Conservation (phyloP, 1,140 invertebrate species). For the Leguminivora glycinivorella region DNA sequence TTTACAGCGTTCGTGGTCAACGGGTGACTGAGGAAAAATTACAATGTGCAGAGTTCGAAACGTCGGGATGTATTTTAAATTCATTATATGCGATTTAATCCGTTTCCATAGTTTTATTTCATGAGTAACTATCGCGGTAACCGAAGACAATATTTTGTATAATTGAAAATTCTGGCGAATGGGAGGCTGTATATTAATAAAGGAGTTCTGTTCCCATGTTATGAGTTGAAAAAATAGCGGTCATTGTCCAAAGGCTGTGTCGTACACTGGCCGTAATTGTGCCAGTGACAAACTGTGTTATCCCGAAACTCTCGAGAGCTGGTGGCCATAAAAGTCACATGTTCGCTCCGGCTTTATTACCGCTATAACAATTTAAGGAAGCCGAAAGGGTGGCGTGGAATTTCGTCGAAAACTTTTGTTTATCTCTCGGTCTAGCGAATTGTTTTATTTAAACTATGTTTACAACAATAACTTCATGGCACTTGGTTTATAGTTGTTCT, state of each 20-base stretch:
- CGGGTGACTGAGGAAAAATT: no score
- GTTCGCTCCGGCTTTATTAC: constrained; percentile 63
- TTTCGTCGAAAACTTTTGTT: constrained; percentile 71
- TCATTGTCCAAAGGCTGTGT: constrained; percentile 39
- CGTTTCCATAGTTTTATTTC: no score
- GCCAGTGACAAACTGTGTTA: constrained; percentile 36
- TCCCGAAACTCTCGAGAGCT: constrained; percentile 48
- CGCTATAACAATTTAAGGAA: constrained; percentile 75
- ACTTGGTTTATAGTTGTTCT: constrained; percentile 65
- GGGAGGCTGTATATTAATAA: neutral
- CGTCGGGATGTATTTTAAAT: no score
- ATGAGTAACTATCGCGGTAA: no score
- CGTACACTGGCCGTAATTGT: constrained; percentile 30
- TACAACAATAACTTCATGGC: constrained; percentile 69
- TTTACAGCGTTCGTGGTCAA: no score
- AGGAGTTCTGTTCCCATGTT: neutral
- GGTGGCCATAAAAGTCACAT: constrained; percentile 71
- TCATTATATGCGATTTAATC: no score
- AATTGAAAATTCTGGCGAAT: neutral
- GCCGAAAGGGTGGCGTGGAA: constrained; percentile 67
- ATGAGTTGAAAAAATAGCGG: constrained; percentile 45
- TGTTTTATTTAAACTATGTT: constrained; percentile 76
- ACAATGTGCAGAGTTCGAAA: no score
- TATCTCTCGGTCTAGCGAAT: constrained; percentile 57
- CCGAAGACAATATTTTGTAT: neutral